A percentile compares a stretch with the other conserved stretches of the same genome.
These are phyloP conservation scores for Macrosoma leucophasiata DNA, from an alignment of 2,888 invertebrate genomes.

Conservation along the genomic window DNA sequence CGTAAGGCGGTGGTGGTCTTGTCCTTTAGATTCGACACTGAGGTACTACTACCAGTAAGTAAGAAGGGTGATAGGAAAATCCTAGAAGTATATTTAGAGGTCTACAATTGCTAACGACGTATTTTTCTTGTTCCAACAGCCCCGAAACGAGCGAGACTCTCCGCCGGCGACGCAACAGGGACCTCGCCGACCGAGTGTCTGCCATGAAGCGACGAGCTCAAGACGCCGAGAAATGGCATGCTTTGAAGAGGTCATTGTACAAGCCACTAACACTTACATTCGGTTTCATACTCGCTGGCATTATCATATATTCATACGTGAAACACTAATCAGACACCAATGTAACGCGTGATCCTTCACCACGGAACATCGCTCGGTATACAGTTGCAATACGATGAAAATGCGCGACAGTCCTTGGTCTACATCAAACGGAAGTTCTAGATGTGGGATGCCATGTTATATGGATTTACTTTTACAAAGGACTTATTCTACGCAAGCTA, in stretches of 20 bases:
- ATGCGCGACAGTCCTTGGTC: neutral
- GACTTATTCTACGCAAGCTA: neutral
- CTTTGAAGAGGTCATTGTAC: slow-evolving; percentile 86
- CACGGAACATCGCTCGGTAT: neutral
- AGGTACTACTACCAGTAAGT: too few species aligned
- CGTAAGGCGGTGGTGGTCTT: too few species aligned
- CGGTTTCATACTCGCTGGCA: slow-evolving; percentile 80
- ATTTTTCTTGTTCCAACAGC: slow-evolving; percentile 13
- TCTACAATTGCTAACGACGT: too few species aligned
- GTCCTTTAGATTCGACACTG: too few species aligned
- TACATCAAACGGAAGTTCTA: neutral
- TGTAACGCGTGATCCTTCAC: neutral
- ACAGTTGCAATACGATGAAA: neutral
- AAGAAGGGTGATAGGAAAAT: too few species aligned
- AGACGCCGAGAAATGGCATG: slow-evolving; percentile 82
- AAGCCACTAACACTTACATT: slow-evolving; percentile 83
- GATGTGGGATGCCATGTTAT: neutral
- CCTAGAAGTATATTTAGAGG: too few species aligned
- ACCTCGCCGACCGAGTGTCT: slow-evolving; percentile 49
- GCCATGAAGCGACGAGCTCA: slow-evolving; percentile 80
- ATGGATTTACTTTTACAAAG: neutral
- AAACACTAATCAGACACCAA: slow-evolving; percentile 51
- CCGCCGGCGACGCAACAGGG: slow-evolving; percentile 44
- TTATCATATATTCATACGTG: slow-evolving; percentile 77
- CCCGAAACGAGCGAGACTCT: slow-evolving; percentile 31